Conservation (phyloP, 2,888 invertebrate genomes). For the Drosophila colorata region DNA sequence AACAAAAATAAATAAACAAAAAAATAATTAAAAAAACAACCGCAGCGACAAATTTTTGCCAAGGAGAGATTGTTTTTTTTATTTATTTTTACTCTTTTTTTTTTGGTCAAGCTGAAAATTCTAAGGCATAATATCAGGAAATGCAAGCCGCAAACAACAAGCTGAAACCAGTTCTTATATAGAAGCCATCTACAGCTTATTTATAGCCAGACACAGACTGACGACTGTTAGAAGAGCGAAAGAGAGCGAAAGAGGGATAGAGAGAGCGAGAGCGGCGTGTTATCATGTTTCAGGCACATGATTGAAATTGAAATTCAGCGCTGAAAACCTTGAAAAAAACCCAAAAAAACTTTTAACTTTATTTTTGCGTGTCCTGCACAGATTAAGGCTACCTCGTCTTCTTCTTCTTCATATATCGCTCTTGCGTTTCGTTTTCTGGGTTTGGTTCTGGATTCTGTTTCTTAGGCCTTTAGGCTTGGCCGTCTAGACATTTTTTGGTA, state of each 20-base stretch:
- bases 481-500: conserved; percentile 68
- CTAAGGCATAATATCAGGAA: conserved; percentile 76
- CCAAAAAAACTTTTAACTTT: conserved; percentile 24
- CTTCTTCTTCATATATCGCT: conserved; percentile 1
- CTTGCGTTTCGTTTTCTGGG: conserved; percentile 8
- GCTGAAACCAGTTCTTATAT: conserved; percentile 60
- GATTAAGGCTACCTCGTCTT: conserved; percentile 53
- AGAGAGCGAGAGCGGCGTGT: conserved; percentile 32
- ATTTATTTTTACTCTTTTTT: conserved; percentile 2
- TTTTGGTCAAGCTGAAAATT: conserved; percentile 62
- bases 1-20: conserved; percentile 11
- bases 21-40: conserved; percentile 18
- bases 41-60: conserved; percentile 72
- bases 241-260: not conserved
- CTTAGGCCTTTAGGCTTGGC: conserved; percentile 50
- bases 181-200: conserved; percentile 39
- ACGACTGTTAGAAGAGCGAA: conserved; percentile 5
- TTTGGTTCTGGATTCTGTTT: conserved; percentile 16
- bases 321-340: conserved; percentile 44
- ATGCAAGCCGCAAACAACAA: conserved; percentile 61
- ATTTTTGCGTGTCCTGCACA: conserved; percentile 74
- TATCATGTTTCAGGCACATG: conserved; percentile 81
- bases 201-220: conserved; percentile 29
- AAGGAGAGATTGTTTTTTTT: conserved; percentile 23
- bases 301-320: conserved; percentile 68